These are phyloP conservation scores for Ophion costatus DNA, from an alignment of 2,888 invertebrate species.

Conservation along the genomic window DNA sequence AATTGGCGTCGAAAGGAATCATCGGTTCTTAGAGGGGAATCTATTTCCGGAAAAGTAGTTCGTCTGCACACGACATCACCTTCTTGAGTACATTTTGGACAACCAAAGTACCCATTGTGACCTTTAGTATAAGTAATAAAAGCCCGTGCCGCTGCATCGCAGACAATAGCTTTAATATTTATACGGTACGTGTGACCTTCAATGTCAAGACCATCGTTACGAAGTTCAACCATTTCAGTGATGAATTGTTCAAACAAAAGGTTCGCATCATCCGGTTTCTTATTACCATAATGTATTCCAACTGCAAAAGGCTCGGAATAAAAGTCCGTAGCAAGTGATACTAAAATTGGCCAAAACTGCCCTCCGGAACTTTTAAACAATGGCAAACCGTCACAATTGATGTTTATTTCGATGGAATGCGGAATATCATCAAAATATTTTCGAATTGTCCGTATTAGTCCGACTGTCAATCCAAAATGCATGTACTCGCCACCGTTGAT, in stretches of 20 bases:
- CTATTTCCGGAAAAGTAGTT: constrained; percentile 64
- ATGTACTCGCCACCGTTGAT: no score
- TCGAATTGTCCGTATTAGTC: constrained; percentile 48
- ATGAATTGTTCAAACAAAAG: no score
- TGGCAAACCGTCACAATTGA: constrained; percentile 71
- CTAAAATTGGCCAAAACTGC: constrained; percentile 73
- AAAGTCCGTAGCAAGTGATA: no score
- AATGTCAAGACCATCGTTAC: constrained; percentile 48
- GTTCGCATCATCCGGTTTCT: no score
- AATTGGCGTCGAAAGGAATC: constrained; percentile 63
- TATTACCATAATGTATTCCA: no score
- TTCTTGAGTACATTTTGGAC: constrained; percentile 70
- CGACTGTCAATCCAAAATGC: no score
- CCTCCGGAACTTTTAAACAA: constrained; percentile 67
- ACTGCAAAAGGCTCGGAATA: no score
- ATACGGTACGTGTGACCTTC: constrained; percentile 45
- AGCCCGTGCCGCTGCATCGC: constrained; percentile 58
- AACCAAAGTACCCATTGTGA: constrained; percentile 71
- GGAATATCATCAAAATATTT: constrained; percentile 51
- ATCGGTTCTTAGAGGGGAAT: constrained; percentile 68
- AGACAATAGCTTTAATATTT: constrained; percentile 61
- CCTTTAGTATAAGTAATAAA: constrained; percentile 70
- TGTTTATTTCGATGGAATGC: constrained; percentile 48
- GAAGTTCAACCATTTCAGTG: constrained; percentile 56
- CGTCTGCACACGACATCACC: constrained; percentile 66